Base-by-base conservation (phyloP, 2,113 vertebrate species). In the Rhadina sibilatrix region DNA sequence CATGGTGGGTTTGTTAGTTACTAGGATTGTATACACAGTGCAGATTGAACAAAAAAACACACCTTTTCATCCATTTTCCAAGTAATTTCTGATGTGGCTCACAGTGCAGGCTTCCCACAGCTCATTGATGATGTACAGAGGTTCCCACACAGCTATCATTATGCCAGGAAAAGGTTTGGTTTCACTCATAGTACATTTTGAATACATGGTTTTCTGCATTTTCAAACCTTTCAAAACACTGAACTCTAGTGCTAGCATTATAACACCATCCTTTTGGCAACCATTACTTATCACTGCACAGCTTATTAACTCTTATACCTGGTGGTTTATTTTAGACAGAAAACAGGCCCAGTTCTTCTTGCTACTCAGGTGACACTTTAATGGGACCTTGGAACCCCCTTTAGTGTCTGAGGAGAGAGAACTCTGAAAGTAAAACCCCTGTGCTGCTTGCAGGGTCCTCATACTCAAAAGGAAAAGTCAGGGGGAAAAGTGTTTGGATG, bases 401-500 rank as follows among this genome's bases (percentile, higher is more conserved):
- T 79, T 21, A 49, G 24, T 18, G 25, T 69, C 40, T 56, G 10
- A 69, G 37, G 31, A 50, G 31, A 63, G 10, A 53, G 13, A 80
- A 38, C 13, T 27, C 13, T 64, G 52, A 89, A 91, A 81, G 61
- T 40, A 85, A 94, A 85, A 12, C 19, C 20, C n/a, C 23, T 69
- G 57, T 46, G 25, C 25, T 76, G 6, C 28, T 65, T 92, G 28
- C 22, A 68, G 33, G 42, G 3, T 68, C 52, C 42, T 70, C 42
- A 22, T 8, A 7, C 7, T 46, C 33, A 53, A 78, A 63, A 11
- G 8, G 25, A 72, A 80, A 68, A 47, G 5, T 5, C 7, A 1
- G 6, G 2, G 6, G 5, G 1, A 0, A 16, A n/a, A 20, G 5
- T 4, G 14, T 49, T 89, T 63, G 24, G 13, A 40, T 47, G 37